Evolutionary conservation across 2,113 vertebrate genomes (phyloP).

Genomic region (Progne subis): DNA sequence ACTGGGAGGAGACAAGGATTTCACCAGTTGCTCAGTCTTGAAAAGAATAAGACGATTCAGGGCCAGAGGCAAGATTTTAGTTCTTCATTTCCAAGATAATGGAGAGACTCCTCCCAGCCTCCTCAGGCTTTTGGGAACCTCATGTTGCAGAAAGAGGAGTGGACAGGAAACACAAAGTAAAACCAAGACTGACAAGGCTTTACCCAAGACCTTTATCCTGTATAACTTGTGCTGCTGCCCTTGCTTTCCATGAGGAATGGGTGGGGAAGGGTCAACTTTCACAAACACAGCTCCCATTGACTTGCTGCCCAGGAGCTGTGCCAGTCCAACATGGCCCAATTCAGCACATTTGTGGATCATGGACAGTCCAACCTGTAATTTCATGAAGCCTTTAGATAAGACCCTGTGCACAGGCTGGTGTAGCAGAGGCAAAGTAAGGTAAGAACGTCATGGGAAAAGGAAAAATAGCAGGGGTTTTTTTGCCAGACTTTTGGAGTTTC

Average conservation of each 20-base stretch:
- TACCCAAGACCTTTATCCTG: not conserved
- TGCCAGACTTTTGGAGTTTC: not conserved
- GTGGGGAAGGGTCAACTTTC: not conserved
- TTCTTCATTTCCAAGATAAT: not conserved
- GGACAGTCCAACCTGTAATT: not conserved
- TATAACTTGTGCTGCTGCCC: not conserved
- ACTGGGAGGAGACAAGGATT: not conserved
- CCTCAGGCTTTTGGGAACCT: not conserved
- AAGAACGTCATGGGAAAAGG: not conserved
- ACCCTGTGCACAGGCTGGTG: not conserved
- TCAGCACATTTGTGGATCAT: not conserved
- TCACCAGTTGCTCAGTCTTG: not conserved
- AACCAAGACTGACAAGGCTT: not conserved
- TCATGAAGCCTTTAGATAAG: not conserved
- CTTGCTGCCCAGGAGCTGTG: not conserved
- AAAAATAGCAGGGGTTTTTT: not conserved
- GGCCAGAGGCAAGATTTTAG: not conserved
- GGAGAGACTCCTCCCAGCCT: not conserved
- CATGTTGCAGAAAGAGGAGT: not conserved
- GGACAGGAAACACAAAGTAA: not conserved
- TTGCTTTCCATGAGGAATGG: not conserved
- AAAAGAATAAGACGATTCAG: not conserved
- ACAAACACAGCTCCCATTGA: not conserved
- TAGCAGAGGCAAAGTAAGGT: not conserved
- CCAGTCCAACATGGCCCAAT: not conserved